Conservation (phyloP, 2,113 vertebrate species). For the Uropsilus gracilis region DNA sequence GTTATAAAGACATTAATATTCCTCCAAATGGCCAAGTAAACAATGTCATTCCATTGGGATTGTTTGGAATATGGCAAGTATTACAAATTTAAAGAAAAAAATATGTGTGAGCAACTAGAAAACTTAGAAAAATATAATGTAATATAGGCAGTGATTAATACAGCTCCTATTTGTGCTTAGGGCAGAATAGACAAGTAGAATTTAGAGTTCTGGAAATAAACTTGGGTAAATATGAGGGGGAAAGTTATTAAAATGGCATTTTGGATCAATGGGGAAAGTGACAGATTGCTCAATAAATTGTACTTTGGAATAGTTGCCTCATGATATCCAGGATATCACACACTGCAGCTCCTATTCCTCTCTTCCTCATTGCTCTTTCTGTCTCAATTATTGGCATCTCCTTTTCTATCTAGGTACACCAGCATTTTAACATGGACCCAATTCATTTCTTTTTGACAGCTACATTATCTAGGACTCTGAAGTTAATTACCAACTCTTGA, state of each 20-base stretch:
- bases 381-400: background rate
- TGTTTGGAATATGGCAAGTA: background rate
- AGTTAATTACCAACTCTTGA: background rate
- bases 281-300: background rate
- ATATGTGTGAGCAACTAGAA: background rate
- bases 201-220: background rate
- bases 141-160: background rate
- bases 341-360: background rate
- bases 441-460: background rate
- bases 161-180: background rate
- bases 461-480: background rate
- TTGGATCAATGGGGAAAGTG: background rate
- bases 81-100: background rate
- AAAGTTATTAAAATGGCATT: background rate
- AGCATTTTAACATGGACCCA: background rate
- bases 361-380: background rate
- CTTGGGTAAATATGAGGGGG: background rate
- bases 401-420: background rate
- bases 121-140: background rate
- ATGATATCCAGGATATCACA: background rate
- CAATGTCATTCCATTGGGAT: background rate
- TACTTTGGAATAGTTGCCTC: background rate
- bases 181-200: background rate
- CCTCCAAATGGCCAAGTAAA: background rate
- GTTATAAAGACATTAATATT: background rate